Percentiles rank a stretch among this genome's conserved stretches.
Conservation (phyloP, 2,113 vertebrate genomes). For the Malurus alboscapulatus region DNA sequence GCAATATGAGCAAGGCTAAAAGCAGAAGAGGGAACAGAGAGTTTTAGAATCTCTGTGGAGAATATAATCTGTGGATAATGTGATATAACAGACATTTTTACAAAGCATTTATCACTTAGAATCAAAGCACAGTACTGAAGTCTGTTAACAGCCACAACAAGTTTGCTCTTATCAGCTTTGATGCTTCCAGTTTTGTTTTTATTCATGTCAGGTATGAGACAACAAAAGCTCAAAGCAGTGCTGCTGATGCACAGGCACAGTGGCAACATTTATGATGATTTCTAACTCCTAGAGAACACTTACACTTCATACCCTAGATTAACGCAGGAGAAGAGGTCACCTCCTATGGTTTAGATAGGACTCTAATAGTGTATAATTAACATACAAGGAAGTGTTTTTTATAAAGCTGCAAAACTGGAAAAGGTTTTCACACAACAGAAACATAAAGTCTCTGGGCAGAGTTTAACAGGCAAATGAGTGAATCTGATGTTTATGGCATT, state of each 20-base stretch:
- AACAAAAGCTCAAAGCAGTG: background rate
- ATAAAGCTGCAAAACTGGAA: background rate
- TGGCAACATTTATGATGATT: background rate
- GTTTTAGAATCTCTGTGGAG: background rate
- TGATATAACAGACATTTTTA: background rate
- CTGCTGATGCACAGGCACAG: background rate
- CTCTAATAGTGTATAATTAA: background rate
- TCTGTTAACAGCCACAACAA: background rate
- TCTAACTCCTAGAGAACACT: background rate
- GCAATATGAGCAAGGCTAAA: background rate
- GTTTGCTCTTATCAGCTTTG: background rate
- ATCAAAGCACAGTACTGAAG: background rate
- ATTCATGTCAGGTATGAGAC: background rate
- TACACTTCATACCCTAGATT: background rate
- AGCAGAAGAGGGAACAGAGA: background rate
- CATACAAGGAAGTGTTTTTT: background rate
- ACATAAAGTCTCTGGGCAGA: background rate
- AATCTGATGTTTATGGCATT: background rate
- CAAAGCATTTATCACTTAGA: background rate
- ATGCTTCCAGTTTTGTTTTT: background rate
- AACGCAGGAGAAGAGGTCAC: background rate
- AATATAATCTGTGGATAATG: background rate
- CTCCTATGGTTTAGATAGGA: background rate
- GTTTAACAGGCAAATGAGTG: background rate
- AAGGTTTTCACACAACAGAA: background rate